Evolutionary conservation across 2,113 vertebrate species (phyloP).

Genomic region (Actenoides hombroni): DNA sequence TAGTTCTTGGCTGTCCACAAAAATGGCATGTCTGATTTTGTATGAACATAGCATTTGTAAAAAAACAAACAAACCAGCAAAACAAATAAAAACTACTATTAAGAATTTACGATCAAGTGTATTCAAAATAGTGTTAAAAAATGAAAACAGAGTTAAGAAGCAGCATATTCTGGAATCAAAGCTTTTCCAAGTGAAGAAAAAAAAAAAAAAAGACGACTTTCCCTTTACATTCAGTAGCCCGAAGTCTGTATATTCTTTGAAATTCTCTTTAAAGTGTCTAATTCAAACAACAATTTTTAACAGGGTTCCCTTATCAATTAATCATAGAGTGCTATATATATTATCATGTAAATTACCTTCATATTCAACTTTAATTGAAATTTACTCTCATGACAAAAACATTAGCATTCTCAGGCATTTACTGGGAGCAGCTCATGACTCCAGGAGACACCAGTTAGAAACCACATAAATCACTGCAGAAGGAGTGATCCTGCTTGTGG

Average conservation of each 20-base stretch:
- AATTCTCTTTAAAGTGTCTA: not conserved
- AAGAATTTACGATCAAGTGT: not conserved
- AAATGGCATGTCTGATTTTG: not conserved
- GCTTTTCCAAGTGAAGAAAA: not conserved
- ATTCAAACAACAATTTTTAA: not conserved
- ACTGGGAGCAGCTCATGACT: not conserved
- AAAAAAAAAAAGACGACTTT: not conserved
- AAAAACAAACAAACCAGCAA: not conserved
- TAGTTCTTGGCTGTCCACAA: not conserved
- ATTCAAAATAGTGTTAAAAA: not conserved
- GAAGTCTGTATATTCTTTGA: not conserved
- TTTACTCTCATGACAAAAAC: not conserved
- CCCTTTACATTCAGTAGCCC: not conserved
- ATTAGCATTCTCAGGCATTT: not conserved
- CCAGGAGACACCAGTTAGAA: not conserved
- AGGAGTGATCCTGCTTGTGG: not conserved
- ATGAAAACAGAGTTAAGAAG: not conserved
- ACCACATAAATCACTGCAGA: not conserved
- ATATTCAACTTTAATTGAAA: not conserved
- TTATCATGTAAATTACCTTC: not conserved
- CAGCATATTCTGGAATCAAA: not conserved
- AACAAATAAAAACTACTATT: not conserved
- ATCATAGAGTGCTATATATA: not conserved
- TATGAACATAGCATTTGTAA: not conserved
- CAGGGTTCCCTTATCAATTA: not conserved